Evolutionary conservation across 2,888 invertebrate species (phyloP).

Genomic region (Eucriotettix oculatus): DNA sequence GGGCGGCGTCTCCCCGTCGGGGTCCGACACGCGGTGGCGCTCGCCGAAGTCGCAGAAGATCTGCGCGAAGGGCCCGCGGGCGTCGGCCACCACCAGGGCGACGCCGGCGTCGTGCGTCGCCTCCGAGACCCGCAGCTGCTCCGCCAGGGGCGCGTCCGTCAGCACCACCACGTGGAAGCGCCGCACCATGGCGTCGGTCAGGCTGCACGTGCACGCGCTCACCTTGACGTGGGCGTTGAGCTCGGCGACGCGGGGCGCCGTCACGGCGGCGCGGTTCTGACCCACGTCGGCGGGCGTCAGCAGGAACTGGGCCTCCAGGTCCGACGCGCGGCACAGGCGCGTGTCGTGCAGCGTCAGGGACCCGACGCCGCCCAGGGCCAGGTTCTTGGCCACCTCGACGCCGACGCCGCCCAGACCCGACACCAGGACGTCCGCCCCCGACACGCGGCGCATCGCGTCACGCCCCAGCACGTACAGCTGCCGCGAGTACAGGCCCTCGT

Average conservation of each 20-base stretch:
- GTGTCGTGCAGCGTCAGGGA: conserved; percentile 36
- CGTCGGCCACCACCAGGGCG: neutral
- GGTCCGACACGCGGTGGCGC: conserved; percentile 29
- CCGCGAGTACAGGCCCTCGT: conserved; percentile 78
- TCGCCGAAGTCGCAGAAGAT: conserved; percentile 38
- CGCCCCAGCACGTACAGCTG: conserved; percentile 97
- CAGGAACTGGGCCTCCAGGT: neutral
- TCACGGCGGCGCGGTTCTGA: neutral
- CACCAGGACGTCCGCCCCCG: conserved; percentile 28
- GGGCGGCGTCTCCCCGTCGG: conserved; percentile 32
- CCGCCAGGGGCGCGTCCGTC: neutral
- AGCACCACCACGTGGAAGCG: neutral
- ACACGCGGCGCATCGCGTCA: conserved; percentile 83
- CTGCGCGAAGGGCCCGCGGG: conserved; percentile 14
- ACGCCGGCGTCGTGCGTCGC: neutral
- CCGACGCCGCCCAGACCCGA: conserved; percentile 40
- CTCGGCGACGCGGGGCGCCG: neutral
- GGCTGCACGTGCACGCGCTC: neutral
- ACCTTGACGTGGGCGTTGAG: neutral
- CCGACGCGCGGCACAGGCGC: neutral
- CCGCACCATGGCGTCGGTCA: neutral
- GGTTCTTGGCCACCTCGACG: conserved; percentile 43
- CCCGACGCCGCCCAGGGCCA: conserved; percentile 39
- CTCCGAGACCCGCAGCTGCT: neutral
- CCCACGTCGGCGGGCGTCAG: neutral